Percentiles rank a stretch among this genome's conserved stretches.
These are phyloP conservation scores for Sipha flava DNA, from an alignment of 1,140 invertebrate genomes.

Conservation along the genomic window DNA sequence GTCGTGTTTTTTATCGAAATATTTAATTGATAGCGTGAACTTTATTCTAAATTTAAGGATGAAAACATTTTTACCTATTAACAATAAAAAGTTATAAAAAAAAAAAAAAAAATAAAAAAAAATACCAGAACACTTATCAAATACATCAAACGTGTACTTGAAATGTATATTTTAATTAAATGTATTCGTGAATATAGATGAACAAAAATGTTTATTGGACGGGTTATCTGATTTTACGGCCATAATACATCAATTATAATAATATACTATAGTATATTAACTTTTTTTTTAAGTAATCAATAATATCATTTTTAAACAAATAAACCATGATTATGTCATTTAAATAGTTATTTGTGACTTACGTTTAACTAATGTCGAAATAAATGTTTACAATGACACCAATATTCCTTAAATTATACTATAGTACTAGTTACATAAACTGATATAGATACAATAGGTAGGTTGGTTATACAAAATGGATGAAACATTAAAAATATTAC, in stretches of 20 bases:
- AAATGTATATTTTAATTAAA: background rate
- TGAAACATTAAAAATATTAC: background rate
- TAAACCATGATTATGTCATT: background rate
- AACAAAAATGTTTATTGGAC: constrained; percentile 11
- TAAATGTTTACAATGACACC: background rate
- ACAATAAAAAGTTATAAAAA: background rate
- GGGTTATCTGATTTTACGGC: constrained; percentile 16
- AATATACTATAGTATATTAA: background rate
- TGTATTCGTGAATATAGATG: background rate
- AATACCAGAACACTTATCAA: background rate
- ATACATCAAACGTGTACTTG: background rate
- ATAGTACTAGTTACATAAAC: background rate
- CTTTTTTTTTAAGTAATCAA: background rate
- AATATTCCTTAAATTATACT: too few species aligned
- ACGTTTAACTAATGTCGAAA: background rate
- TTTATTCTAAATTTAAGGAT: background rate
- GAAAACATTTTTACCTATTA: background rate
- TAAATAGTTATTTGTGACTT: background rate
- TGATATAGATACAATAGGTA: background rate
- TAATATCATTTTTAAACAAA: background rate
- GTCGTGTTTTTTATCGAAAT: background rate
- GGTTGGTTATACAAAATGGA: background rate
- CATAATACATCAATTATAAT: background rate
- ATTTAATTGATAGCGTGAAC: background rate
- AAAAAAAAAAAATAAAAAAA: background rate